Evolutionary conservation across 1,140 invertebrate species (phyloP).

Genomic region (Cepaea nemoralis): DNA sequence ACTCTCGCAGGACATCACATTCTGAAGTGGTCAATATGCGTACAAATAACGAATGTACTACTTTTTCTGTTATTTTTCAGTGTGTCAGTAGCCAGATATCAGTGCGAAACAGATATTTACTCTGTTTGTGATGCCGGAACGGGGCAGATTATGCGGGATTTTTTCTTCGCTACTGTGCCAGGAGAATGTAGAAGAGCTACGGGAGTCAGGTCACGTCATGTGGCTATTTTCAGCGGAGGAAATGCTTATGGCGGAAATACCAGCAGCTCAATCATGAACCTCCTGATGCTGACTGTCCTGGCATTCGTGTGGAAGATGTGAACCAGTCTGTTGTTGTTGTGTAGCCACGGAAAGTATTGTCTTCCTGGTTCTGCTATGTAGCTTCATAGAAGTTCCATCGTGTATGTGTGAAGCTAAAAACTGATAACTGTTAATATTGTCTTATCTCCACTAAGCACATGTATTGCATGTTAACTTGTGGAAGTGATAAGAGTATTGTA

Average conservation of each 20-base stretch:
- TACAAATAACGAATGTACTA: background rate
- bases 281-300: background rate
- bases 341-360: too few species aligned
- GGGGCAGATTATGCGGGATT: constrained; percentile 50
- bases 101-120: constrained; percentile 53
- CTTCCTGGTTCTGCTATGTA: too few species aligned
- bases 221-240: background rate
- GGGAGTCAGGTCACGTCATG: constrained; percentile 46
- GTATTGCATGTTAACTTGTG: too few species aligned
- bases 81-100: constrained; percentile 48
- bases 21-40: background rate
- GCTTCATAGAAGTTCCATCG: too few species aligned
- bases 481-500: too few species aligned
- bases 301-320: too few species aligned
- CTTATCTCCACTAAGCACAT: too few species aligned
- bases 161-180: constrained; percentile 51
- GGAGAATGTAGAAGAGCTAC: constrained; percentile 38
- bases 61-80: constrained; percentile 29
- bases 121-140: constrained; percentile 38
- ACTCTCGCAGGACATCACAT: too few species aligned
- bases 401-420: too few species aligned
- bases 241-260: too few species aligned
- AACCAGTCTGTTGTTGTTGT: too few species aligned
- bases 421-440: too few species aligned
- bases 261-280: background rate